These are phyloP conservation scores for Nautilus pompilius DNA, from an alignment of 1,140 invertebrate species.

Conservation along the genomic window DNA sequence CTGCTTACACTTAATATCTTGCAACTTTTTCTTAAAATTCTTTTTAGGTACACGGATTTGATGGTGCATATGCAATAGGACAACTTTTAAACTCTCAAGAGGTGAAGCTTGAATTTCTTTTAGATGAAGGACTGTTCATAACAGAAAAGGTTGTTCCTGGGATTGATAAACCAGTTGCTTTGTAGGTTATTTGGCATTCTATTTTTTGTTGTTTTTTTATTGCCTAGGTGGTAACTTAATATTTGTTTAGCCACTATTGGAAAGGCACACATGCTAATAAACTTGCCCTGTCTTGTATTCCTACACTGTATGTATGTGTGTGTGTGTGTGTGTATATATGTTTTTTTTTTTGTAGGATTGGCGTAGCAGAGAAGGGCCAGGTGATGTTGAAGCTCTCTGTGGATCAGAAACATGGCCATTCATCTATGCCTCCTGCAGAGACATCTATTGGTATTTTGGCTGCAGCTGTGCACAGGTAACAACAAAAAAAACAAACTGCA, in stretches of 20 bases:
- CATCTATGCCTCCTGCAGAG: slow-evolving; percentile 60
- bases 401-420: slow-evolving; percentile 57
- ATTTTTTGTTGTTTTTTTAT: neutral
- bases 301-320: too few species aligned
- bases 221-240: too few species aligned
- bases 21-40: slow-evolving; percentile 4
- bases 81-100: slow-evolving; percentile 45
- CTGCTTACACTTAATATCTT: neutral
- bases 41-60: slow-evolving; percentile 49
- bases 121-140: slow-evolving; percentile 61
- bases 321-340: neutral
- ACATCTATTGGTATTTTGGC: slow-evolving; percentile 59
- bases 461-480: slow-evolving; percentile 56
- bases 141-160: slow-evolving; percentile 53
- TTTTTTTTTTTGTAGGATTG: slow-evolving; percentile 51
- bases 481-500: too few species aligned
- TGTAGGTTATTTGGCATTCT: slow-evolving; percentile 44
- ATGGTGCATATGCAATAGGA: slow-evolving; percentile 56
- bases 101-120: slow-evolving; percentile 59
- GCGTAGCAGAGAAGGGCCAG: slow-evolving; percentile 61
- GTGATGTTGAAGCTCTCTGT: slow-evolving; percentile 56
- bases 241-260: too few species aligned
- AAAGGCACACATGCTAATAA: too few species aligned
- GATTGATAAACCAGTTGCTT: slow-evolving; percentile 53
- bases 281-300: too few species aligned